Conservation (phyloP, 1,140 invertebrate species). For the Pseudomyrmex sp. region DNA sequence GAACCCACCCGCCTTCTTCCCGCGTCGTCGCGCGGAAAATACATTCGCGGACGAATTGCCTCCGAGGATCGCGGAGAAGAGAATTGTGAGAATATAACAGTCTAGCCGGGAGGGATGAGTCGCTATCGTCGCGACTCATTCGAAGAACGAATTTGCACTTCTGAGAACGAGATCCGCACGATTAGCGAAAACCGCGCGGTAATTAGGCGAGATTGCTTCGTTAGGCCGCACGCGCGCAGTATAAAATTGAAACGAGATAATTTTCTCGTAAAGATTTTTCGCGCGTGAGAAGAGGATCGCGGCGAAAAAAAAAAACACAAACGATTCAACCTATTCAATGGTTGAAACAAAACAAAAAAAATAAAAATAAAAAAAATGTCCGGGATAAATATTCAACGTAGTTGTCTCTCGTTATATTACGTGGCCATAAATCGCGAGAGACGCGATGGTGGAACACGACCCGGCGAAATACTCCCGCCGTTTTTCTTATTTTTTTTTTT, state of each 20-base stretch:
- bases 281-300: neutral
- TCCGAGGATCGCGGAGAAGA: no score
- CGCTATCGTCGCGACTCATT: neutral
- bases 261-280: neutral
- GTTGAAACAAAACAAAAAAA: neutral
- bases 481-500: conserved; percentile 35
- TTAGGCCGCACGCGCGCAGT: conserved; percentile 27
- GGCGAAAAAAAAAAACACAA: neutral
- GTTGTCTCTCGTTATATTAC: neutral
- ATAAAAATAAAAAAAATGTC: neutral
- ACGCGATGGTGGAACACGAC: neutral
- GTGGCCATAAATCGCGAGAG: conserved; percentile 14
- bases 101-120: no score
- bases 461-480: neutral
- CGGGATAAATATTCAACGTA: neutral
- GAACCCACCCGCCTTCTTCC: neutral
- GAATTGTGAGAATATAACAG: no score
- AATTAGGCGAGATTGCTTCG: conserved; percentile 51
- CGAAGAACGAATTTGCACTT: neutral
- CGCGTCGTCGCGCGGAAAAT: neutral
- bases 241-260: conserved; percentile 62
- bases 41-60: neutral
- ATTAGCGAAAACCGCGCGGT: conserved; percentile 26
- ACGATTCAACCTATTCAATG: neutral
- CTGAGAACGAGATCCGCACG: conserved; percentile 19